Conservation (phyloP, 2,797 vertebrate species). For the Catostomus latipinnis region DNA sequence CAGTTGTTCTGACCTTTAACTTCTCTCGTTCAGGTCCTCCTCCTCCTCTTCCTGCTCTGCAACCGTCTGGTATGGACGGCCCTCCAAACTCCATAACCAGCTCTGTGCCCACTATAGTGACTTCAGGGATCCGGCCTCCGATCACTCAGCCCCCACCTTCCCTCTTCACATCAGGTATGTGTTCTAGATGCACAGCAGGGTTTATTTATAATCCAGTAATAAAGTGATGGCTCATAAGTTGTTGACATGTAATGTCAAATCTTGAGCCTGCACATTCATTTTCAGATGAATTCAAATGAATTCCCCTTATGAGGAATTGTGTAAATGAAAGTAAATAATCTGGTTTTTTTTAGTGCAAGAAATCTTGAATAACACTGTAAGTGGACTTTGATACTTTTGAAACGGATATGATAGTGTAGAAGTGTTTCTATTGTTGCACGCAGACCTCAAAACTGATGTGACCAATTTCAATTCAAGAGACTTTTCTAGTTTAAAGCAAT, state of each 20-base stretch:
- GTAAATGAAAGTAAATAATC: too few relatives aligned
- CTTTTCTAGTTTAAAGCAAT: too few relatives aligned
- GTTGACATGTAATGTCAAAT: neutral
- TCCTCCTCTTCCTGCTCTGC: slow-evolving; percentile 92
- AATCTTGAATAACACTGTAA: too few relatives aligned
- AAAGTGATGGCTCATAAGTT: too few relatives aligned
- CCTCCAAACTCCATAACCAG: slow-evolving; percentile 95
- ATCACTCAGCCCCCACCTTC: slow-evolving; percentile 86
- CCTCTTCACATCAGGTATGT: slow-evolving; percentile 86
- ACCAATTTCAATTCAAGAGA: too few relatives aligned
- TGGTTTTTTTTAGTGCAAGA: too few relatives aligned
- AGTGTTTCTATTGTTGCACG: too few relatives aligned
- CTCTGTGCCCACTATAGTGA: slow-evolving; percentile 94
- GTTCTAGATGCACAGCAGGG: neutral
- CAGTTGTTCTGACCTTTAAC: neutral
- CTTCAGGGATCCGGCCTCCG: slow-evolving; percentile 91
- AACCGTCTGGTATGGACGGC: slow-evolving; percentile 93
- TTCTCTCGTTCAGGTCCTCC: slow-evolving; percentile 83
- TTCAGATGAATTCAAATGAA: too few relatives aligned
- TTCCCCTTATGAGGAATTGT: too few relatives aligned
- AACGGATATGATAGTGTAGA: too few relatives aligned
- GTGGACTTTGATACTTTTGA: too few relatives aligned
- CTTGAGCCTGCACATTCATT: neutral
- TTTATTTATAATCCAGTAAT: neutral
- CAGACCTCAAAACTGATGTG: too few relatives aligned